Evolutionary conservation across 2,113 vertebrate genomes (phyloP), one percentile per base, ranked within the genome.

Genomic region (Labrus mixtus): DNA sequence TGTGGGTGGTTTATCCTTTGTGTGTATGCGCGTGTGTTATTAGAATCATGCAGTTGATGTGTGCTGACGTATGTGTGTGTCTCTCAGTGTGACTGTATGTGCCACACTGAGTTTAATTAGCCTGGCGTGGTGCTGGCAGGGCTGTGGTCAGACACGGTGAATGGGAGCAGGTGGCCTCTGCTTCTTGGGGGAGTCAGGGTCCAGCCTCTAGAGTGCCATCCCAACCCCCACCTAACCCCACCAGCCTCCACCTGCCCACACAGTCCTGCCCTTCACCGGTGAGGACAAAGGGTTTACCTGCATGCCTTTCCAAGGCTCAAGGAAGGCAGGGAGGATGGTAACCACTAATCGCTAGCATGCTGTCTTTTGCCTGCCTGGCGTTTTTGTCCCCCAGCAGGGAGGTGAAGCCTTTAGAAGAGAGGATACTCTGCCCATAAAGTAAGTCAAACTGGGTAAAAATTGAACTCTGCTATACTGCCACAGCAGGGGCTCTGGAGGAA

Each of bases 101-200:
- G 87, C 76, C 86, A 88, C 73, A 79, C 88, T 90, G 91, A 80
- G 90, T 92, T 91, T 92, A 92, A 93, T 92, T 91, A 92, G 89
- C 89, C 87, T 77, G 9, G 81, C 45, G 51, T 76, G 87, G 81
- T 55, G 83, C 75, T 83, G 23, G 79, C 51, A 15, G 79, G 79
- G 82, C 74, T 59, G 54, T 76, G 86, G 89, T 90, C 89, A 90
- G 81, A 81, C 78, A 55, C 71, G 69, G 86, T 76, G 87, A 87
- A 79, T 67, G 78, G 88, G 91, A 92, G 85, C 92, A 93, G 90
- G 91, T 91, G 91, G 89, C 85, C 86, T 91, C 81, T 86, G 85
- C 77, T 81, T 72, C 86, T 77, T 59, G 64, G 73, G 86, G 83
- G 79, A 83, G 71, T 80, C 69, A 46, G 71, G 60, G 83, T 82